Evolutionary conservation across 2,888 invertebrate species (phyloP).

Genomic region (Epinotia nisella): DNA sequence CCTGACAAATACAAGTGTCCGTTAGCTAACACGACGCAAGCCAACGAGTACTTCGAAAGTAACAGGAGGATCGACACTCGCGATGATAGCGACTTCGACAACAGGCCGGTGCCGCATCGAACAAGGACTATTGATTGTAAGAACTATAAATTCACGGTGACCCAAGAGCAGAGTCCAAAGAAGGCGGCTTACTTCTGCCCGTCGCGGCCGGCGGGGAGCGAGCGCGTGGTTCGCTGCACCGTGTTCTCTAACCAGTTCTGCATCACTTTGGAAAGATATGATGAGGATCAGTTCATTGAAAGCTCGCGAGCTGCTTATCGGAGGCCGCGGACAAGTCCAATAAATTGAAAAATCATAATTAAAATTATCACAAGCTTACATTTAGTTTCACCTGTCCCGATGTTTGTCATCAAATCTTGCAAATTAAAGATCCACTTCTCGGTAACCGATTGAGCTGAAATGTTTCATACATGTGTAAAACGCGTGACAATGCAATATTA

Average conservation of each 20-base stretch:
- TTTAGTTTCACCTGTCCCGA: no score
- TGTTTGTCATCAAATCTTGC: no score
- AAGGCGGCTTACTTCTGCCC: slow-evolving; percentile 77
- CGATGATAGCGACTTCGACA: slow-evolving; percentile 45
- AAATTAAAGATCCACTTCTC: no score
- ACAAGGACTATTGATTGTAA: slow-evolving; percentile 73
- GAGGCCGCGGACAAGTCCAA: no score
- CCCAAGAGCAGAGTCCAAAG: slow-evolving; percentile 64
- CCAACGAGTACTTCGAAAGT: slow-evolving; percentile 56
- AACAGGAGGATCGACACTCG: slow-evolving; percentile 55
- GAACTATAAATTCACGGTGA: slow-evolving; percentile 75
- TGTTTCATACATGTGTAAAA: no score
- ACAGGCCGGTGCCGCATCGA: slow-evolving; percentile 45
- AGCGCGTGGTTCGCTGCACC: slow-evolving; percentile 67
- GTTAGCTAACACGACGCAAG: slow-evolving; percentile 57
- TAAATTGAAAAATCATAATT: no score
- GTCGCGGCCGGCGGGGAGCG: slow-evolving; percentile 65
- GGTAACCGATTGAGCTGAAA: no score
- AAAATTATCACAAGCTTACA: no score
- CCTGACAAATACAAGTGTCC: slow-evolving; percentile 75
- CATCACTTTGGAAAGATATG: slow-evolving; percentile 70
- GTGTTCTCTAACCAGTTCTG: slow-evolving; percentile 79
- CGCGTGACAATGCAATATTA: no score
- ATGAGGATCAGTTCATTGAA: slow-evolving; percentile 69
- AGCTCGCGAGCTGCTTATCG: slow-evolving; percentile 63